Evolutionary conservation across 2,888 invertebrate species (phyloP).

Genomic region (Conistra vaccinii): DNA sequence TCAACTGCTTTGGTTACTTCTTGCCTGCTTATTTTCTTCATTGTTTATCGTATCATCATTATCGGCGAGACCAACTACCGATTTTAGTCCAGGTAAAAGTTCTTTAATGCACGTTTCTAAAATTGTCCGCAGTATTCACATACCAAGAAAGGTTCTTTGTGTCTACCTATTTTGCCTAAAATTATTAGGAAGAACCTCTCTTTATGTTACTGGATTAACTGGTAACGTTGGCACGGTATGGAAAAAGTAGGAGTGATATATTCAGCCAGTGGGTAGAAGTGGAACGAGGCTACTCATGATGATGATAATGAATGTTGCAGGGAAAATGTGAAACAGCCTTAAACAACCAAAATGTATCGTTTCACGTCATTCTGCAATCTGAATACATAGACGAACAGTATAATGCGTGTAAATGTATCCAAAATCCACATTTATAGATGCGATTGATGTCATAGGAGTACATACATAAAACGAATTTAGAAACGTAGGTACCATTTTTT

Average conservation of each 20-base stretch:
- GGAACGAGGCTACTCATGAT: no score
- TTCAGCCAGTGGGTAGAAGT: neutral
- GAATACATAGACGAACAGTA: constrained; percentile 43
- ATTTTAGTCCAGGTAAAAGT: no score
- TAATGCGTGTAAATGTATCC: constrained; percentile 66
- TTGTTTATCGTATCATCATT: no score
- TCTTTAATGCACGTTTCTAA: no score
- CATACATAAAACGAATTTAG: constrained; percentile 49
- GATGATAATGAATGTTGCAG: neutral
- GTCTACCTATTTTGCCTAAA: no score
- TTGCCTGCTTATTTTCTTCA: no score
- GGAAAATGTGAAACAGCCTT: constrained; percentile 4
- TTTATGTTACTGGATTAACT: neutral
- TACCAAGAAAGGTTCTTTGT: no score
- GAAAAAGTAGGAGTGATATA: neutral
- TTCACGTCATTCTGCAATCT: constrained; percentile 58
- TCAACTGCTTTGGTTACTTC: no score
- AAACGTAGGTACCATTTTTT: constrained; percentile 38
- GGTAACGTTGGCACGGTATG: neutral
- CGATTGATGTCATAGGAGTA: constrained; percentile 80
- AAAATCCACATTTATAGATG: constrained; percentile 72
- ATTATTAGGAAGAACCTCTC: neutral
- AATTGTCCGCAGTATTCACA: no score
- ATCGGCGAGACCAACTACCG: no score
- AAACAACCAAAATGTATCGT: constrained; percentile 46